These are phyloP conservation scores for Corydoras sp. DNA, from an alignment of 2,113 vertebrate genomes.

Conservation along the genomic window DNA sequence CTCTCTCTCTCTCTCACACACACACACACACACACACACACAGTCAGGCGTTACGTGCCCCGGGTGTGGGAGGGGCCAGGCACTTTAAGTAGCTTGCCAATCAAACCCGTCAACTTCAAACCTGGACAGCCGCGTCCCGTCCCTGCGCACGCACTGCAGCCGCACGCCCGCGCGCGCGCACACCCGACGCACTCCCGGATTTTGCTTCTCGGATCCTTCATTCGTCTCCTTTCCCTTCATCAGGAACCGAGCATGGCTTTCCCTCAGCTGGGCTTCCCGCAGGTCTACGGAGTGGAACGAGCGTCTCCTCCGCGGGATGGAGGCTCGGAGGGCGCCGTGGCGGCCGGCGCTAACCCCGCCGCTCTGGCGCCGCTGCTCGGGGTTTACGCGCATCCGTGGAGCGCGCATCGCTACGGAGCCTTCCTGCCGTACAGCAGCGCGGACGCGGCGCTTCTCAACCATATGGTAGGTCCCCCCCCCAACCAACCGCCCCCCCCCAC, in stretches of 20 bases:
- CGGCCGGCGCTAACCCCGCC: constrained; percentile 62
- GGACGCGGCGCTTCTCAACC: constrained; percentile 90
- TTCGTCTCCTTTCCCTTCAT: constrained; percentile 33
- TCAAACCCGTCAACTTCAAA: constrained; percentile 96
- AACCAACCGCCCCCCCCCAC: no score
- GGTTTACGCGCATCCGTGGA: constrained; percentile 89
- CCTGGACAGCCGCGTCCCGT: constrained; percentile 78
- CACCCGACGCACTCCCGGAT: constrained; percentile 14
- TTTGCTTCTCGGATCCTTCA: not conserved
- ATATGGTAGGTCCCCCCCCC: constrained; percentile 77
- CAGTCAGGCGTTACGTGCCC: constrained; percentile 63
- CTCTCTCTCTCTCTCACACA: not conserved
- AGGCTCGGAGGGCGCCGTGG: constrained; percentile 65
- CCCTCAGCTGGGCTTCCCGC: constrained; percentile 89
- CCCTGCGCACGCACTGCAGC: constrained; percentile 57
- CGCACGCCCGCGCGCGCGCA: constrained; percentile 28
- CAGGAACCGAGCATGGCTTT: constrained; percentile 81
- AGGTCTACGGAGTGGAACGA: constrained; percentile 81
- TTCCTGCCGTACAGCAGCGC: constrained; percentile 90
- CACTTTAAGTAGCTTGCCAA: constrained; percentile 89
- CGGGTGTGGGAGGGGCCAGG: constrained; percentile 77
- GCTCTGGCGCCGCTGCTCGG: constrained; percentile 89
- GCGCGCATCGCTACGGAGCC: constrained; percentile 87
- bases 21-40: constrained; percentile 40
- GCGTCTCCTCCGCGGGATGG: constrained; percentile 77